Percentiles rank a stretch among this genome's conserved stretches.
Evolutionary conservation across 2,113 vertebrate species (phyloP).

Genomic region (Nothoprocta pentlandii): DNA sequence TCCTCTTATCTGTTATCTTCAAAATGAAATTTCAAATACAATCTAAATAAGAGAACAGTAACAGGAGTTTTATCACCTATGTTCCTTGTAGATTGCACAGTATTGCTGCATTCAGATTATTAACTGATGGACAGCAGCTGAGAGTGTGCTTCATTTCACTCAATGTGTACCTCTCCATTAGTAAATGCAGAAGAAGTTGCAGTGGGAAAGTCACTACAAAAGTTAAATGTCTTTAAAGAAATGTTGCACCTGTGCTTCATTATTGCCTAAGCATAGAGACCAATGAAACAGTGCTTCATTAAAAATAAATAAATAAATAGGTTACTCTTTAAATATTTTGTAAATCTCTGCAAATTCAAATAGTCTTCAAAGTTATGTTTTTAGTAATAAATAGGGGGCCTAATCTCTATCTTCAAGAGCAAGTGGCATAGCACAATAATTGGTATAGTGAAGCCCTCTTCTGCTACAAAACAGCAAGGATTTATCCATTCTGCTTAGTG

Average conservation of each 20-base stretch:
- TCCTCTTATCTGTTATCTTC: not conserved
- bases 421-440: not conserved
- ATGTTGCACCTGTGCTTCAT: not conserved
- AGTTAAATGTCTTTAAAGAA: not conserved
- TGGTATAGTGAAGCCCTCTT: not conserved
- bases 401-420: not conserved
- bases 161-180: not conserved
- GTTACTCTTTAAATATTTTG: not conserved
- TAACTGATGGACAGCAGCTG: not conserved
- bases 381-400: not conserved
- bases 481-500: not conserved
- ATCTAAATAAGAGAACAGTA: not conserved
- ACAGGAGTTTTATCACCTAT: not conserved
- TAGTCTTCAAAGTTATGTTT: not conserved
- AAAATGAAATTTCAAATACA: not conserved
- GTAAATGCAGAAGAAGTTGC: not conserved
- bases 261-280: constrained; percentile 15
- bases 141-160: not conserved
- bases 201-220: not conserved
- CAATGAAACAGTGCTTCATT: constrained; percentile 39
- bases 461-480: not conserved
- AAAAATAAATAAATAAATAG: not conserved
- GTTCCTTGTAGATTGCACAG: not conserved
- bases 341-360: not conserved
- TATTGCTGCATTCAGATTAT: not conserved